phyloP scores from a whole-genome alignment of 2,113 vertebrate species.

The Callospermophilus lateralis region DNA sequence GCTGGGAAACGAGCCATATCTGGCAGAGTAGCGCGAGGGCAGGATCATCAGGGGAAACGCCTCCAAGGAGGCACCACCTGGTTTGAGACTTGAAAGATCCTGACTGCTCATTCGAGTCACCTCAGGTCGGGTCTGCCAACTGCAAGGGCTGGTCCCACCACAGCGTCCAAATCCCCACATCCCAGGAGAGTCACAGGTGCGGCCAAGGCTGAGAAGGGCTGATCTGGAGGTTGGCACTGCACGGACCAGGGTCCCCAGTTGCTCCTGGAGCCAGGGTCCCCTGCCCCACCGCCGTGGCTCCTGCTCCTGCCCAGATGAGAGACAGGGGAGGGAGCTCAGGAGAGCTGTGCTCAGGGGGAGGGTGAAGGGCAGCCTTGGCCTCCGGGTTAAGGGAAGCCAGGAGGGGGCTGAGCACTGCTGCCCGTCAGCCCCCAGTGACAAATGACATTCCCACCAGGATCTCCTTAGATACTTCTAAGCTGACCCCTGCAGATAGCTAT shows the following conservation, averaged over 20 bases:
- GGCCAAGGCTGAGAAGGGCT: not conserved
- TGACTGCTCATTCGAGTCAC: not conserved
- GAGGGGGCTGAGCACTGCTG: slow-evolving; percentile 71
- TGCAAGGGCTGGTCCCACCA: rapidly evolving
- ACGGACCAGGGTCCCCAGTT: not conserved
- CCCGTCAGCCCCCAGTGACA: slow-evolving; percentile 85
- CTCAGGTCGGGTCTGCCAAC: too few relatives aligned
- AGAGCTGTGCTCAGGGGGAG: not conserved
- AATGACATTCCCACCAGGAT: slow-evolving; percentile 85
- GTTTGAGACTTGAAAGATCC: not conserved
- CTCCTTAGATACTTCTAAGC: slow-evolving; percentile 87
- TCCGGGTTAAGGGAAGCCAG: not conserved
- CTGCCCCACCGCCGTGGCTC: rapidly evolving
- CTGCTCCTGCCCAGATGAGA: rapidly evolving
- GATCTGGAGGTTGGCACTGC: rapidly evolving
- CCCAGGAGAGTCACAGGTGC: not conserved
- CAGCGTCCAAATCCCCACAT: not conserved
- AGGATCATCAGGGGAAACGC: not conserved
- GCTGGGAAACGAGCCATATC: not conserved
- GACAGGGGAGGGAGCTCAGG: not conserved
- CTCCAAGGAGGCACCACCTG: not conserved
- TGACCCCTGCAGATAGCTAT: slow-evolving; percentile 89
- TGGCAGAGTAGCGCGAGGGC: not conserved
- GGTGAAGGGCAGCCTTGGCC: not conserved
- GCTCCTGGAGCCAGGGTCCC: too few relatives aligned